Conservation (phyloP, 2,113 vertebrate genomes). For the Saccopteryx leptura region DNA sequence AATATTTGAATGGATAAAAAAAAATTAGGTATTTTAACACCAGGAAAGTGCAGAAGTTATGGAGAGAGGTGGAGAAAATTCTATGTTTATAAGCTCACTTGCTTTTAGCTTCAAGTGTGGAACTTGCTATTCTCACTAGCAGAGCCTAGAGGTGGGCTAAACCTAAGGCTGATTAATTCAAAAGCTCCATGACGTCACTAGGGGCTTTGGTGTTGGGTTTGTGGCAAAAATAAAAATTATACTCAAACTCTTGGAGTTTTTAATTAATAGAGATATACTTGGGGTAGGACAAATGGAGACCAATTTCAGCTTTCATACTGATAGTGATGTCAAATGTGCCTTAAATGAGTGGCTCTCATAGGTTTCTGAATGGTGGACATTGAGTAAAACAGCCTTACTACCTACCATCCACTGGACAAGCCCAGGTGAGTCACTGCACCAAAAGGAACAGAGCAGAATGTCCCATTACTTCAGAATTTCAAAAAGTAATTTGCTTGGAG, state of each 20-base stretch:
- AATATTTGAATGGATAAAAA: not conserved
- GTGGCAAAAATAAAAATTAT: not conserved
- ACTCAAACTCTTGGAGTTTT: not conserved
- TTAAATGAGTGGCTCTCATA: not conserved
- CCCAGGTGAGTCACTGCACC: not conserved
- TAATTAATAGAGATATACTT: not conserved
- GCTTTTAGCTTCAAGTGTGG: not conserved
- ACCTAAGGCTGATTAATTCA: not conserved
- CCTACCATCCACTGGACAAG: not conserved
- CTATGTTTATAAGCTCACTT: not conserved
- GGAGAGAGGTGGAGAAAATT: not conserved
- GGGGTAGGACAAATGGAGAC: not conserved
- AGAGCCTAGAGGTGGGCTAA: not conserved
- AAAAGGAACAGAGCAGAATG: not conserved
- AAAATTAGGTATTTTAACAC: not conserved
- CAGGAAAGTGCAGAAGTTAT: accelerated
- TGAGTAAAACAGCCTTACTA: not conserved
- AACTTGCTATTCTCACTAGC: not conserved
- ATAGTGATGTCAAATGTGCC: not conserved
- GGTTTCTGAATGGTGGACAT: not conserved
- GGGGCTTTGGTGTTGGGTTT: not conserved
- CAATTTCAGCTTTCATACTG: not conserved
- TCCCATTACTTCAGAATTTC: not conserved
- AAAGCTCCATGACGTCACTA: not conserved
- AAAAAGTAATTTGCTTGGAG: constrained; percentile 9